Evolutionary conservation across 2,113 vertebrate species (phyloP).

Genomic region (Cygnus buccinator): DNA sequence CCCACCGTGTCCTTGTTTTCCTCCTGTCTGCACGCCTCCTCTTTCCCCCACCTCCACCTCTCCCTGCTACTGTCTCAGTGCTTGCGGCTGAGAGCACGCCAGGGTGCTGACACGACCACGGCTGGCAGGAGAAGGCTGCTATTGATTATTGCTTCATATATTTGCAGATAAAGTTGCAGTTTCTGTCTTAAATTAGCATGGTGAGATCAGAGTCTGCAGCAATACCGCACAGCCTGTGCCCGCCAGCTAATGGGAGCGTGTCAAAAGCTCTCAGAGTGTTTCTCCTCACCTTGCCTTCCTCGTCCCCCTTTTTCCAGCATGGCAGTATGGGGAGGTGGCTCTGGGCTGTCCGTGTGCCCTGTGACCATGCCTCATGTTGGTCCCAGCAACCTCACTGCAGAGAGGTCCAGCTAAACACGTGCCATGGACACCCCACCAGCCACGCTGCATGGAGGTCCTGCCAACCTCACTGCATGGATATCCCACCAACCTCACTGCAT

Average conservation of each 20-base stretch:
- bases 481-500: not conserved
- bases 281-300: not conserved
- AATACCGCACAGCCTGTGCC: not conserved
- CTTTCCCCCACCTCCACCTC: not conserved
- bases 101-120: not conserved
- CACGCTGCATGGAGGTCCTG: not conserved
- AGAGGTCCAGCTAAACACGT: too few relatives aligned
- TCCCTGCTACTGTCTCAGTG: not conserved
- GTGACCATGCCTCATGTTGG: rapidly evolving
- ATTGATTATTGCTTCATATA: not conserved
- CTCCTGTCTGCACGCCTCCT: not conserved
- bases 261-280: not conserved
- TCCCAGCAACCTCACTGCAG: not conserved
- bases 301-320: not conserved
- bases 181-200: not conserved
- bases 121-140: not conserved
- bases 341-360: rapidly evolving
- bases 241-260: not conserved
- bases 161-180: not conserved
- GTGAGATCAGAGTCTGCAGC: not conserved
- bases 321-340: not conserved
- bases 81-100: not conserved
- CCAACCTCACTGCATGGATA: not conserved
- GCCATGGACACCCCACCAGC: too few relatives aligned
- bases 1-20: not conserved